A percentile compares a stretch with the other conserved stretches of the same genome.
phyloP scores from a whole-genome alignment of 2,113 vertebrate genomes.

The Paracanthobrama guichenoti region DNA sequence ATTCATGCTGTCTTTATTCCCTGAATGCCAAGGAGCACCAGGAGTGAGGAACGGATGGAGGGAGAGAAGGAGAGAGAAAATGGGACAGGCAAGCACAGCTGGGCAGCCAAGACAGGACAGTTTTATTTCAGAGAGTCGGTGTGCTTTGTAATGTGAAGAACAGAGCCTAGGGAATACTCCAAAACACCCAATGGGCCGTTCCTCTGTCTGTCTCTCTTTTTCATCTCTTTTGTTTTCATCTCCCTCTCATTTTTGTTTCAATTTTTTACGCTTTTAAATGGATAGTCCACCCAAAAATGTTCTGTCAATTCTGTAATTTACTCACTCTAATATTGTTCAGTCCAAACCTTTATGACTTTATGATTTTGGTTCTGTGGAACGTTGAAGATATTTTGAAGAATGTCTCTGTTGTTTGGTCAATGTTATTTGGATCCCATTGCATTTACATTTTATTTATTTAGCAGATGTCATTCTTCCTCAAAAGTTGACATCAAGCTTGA shows the following conservation, averaged over 20 bases:
- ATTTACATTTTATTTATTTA: too few species aligned
- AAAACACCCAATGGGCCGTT: not conserved
- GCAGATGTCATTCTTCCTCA: not conserved
- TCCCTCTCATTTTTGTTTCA: not conserved
- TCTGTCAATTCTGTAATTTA: not conserved
- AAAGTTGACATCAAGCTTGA: not conserved
- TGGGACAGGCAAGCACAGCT: constrained; percentile 18
- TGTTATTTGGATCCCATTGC: not conserved
- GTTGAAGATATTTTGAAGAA: not conserved
- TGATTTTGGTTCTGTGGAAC: not conserved
- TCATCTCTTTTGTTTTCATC: not conserved
- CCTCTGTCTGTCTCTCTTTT: constrained; percentile 1
- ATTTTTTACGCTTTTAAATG: not conserved
- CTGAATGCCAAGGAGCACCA: constrained; percentile 3
- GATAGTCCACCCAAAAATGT: not conserved
- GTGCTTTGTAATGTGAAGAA: constrained; percentile 27
- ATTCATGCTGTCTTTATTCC: constrained; percentile 1
- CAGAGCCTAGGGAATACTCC: constrained; percentile 4
- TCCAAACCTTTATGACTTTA: not conserved
- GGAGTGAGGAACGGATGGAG: not conserved
- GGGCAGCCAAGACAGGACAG: not conserved
- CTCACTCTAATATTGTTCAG: not conserved
- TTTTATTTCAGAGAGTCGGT: constrained; percentile 21
- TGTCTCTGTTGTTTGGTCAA: too few species aligned
- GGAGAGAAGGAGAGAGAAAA: constrained; percentile 7